A percentile compares a stretch with the other conserved stretches of the same genome.
phyloP scores from a whole-genome alignment of 53 echinoderm and acorn worm genomes.

The Hippasteria phrygiana region DNA sequence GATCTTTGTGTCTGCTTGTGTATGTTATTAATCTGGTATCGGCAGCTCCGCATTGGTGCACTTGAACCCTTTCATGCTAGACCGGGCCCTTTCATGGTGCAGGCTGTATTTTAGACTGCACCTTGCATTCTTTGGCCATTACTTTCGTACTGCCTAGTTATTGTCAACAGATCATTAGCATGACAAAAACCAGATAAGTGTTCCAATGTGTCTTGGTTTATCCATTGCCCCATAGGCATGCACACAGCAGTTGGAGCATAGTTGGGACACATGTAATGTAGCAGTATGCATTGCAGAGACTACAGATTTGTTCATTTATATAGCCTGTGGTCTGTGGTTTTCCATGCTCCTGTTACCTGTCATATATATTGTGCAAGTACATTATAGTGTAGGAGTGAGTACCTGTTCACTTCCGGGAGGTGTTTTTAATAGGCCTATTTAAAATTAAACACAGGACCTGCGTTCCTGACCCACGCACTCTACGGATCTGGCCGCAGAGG shows the following conservation, averaged over 20 bases:
- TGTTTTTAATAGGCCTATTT: constrained; percentile 5
- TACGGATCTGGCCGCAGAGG: background rate
- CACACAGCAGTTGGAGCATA: background rate
- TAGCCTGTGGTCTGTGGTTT: constrained; percentile 17
- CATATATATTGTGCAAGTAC: too few species aligned
- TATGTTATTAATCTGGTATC: background rate
- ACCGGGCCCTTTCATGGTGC: constrained; percentile 32
- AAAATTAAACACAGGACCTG: constrained; percentile 1
- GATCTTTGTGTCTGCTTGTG: background rate
- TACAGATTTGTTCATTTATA: too few species aligned
- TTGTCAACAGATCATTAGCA: constrained; percentile 56
- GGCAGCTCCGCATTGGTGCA: constrained; percentile 10
- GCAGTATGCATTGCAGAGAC: too few species aligned
- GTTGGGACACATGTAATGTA: too few species aligned
- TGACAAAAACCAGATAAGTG: constrained; percentile 65
- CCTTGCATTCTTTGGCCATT: constrained; percentile 26
- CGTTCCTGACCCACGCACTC: background rate
- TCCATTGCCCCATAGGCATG: constrained; percentile 21
- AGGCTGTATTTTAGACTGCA: constrained; percentile 41
- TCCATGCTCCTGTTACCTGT: background rate
- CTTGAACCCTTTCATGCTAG: constrained; percentile 57
- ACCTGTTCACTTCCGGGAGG: constrained; percentile 8
- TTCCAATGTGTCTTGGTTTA: constrained; percentile 13
- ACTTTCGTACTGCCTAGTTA: constrained; percentile 51
- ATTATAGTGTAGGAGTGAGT: background rate